These are phyloP conservation scores for Glomeris marginata DNA, from an alignment of 2,888 invertebrate species.

Conservation along the genomic window DNA sequence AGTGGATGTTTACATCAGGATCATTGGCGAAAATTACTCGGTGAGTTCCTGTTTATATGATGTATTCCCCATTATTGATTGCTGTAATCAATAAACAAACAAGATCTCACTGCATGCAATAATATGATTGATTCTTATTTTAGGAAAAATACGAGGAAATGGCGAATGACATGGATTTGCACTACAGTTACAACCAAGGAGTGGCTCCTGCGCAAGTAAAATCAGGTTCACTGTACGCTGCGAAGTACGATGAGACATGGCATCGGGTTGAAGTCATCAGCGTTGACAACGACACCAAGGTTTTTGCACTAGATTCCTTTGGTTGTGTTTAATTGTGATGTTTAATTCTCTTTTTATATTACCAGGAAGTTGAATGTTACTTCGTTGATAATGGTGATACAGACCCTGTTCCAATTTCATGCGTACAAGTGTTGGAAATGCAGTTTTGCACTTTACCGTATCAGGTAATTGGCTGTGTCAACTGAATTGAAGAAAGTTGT, in stretches of 20 bases:
- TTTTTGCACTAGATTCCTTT: too few relatives aligned
- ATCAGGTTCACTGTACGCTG: slow-evolving; percentile 33
- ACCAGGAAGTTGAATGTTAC: slow-evolving; percentile 40
- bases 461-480: too few relatives aligned
- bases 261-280: slow-evolving; percentile 39
- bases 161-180: slow-evolving; percentile 29
- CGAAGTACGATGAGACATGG: slow-evolving; percentile 32
- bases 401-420: slow-evolving; percentile 37
- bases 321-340: too few relatives aligned
- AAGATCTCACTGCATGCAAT: too few relatives aligned
- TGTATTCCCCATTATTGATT: too few relatives aligned
- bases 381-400: slow-evolving; percentile 63
- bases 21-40: slow-evolving; percentile 44
- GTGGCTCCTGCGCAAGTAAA: slow-evolving; percentile 20
- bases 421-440: slow-evolving; percentile 44
- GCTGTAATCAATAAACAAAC: too few relatives aligned
- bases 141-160: slow-evolving; percentile 32
- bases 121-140: too few relatives aligned
- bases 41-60: too few relatives aligned
- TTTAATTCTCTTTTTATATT: too few relatives aligned
- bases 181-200: slow-evolving; percentile 26
- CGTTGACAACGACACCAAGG: slow-evolving; percentile 28
- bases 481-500: too few relatives aligned
- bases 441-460: slow-evolving; percentile 49
- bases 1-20: slow-evolving; percentile 47